Percentiles rank a stretch among this genome's conserved stretches.
These are phyloP conservation scores for Eupeodes luniger DNA, from an alignment of 2,888 invertebrate genomes.

Conservation along the genomic window DNA sequence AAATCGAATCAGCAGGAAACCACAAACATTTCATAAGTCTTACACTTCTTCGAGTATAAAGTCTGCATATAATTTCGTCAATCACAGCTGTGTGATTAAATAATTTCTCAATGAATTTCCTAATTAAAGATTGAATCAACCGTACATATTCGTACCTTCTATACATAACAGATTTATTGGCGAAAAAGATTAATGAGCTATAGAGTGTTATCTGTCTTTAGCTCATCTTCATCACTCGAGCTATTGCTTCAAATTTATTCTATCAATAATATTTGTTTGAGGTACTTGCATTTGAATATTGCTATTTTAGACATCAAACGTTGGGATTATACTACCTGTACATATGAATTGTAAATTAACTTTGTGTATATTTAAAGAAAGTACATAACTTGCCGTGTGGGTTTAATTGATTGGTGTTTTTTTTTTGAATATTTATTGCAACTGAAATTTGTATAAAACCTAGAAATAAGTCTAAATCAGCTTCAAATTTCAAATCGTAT, in stretches of 20 bases:
- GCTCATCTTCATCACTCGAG: neutral
- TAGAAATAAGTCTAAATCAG: no score
- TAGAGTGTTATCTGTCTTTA: conserved; percentile 40
- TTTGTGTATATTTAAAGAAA: no score
- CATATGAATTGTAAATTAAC: no score
- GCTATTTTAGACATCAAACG: neutral
- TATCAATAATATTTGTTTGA: conserved; percentile 2
- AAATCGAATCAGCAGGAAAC: neutral
- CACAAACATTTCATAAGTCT: neutral
- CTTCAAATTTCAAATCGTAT: no score
- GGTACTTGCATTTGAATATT: neutral
- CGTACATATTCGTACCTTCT: neutral
- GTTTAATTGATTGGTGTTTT: no score
- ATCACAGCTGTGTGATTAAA: neutral
- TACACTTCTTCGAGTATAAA: neutral
- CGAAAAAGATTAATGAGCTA: conserved; percentile 50
- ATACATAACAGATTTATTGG: conserved; percentile 43
- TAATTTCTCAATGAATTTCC: conserved; percentile 25
- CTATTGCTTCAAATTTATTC: neutral
- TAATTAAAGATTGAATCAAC: conserved; percentile 38
- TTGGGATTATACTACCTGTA: no score
- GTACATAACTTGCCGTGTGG: no score
- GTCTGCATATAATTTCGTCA: neutral
- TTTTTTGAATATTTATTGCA: no score
- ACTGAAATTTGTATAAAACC: no score